phyloP scores from a whole-genome alignment of 2,888 invertebrate species.

The Lithophane ornitopus region DNA sequence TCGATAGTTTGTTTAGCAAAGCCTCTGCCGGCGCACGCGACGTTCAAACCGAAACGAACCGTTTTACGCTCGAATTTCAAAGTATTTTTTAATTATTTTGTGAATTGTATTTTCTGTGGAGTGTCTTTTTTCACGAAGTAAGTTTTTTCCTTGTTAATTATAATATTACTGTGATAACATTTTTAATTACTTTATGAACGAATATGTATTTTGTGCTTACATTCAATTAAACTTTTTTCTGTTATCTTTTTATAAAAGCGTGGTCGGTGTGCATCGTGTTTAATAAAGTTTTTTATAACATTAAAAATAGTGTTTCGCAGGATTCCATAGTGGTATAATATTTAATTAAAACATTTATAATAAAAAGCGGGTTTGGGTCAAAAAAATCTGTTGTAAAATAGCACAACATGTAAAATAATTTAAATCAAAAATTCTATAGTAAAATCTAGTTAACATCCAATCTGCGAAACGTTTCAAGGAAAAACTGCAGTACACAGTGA shows the following conservation, averaged over 20 bases:
- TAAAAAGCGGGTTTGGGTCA: neutral
- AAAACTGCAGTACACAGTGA: conserved; percentile 32
- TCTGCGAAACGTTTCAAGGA: conserved; percentile 20
- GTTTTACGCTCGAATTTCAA: conserved; percentile 35
- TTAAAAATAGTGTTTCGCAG: neutral
- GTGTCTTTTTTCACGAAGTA: conserved; percentile 42
- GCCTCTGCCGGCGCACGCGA: conserved; percentile 76
- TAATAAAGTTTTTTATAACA: neutral
- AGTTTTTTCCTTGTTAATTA: conserved; percentile 51
- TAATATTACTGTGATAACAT: conserved; percentile 25
- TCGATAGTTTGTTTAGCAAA: conserved; percentile 74
- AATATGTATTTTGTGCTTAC: conserved; percentile 13
- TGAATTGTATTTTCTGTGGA: conserved; percentile 49
- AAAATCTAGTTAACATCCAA: neutral
- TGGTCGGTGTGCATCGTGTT: neutral
- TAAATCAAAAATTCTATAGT: neutral
- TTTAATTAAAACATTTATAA: neutral
- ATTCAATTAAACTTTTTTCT: conserved; percentile 16
- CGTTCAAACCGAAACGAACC: conserved; percentile 30
- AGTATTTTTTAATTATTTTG: conserved; percentile 22
- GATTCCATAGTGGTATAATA: no score
- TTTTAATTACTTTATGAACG: conserved; percentile 19
- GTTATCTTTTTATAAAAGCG: conserved; percentile 23
- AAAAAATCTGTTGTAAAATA: neutral
- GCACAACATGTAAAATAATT: neutral